phyloP scores from a whole-genome alignment of 2,797 vertebrate species.

The Thamnophis elegans region DNA sequence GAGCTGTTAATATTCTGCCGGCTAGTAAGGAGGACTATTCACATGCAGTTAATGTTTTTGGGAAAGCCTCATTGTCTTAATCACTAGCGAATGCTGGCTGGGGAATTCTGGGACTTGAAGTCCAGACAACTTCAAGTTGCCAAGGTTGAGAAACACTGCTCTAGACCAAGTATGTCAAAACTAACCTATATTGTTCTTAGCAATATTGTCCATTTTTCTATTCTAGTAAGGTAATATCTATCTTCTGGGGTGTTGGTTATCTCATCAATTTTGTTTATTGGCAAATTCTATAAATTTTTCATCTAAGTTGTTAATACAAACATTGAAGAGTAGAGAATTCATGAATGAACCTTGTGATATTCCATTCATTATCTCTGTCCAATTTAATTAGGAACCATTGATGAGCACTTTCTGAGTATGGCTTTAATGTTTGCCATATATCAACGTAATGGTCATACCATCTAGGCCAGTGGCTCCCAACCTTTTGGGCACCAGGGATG shows the following conservation, averaged over 20 bases:
- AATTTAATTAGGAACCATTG: background rate
- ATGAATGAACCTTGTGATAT: background rate
- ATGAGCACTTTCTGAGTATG: background rate
- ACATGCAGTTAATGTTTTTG: conserved; percentile 22
- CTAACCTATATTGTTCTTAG: background rate
- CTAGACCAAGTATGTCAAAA: background rate
- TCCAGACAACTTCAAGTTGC: no score
- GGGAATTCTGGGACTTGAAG: no score
- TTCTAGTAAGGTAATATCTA: background rate
- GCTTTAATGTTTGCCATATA: background rate
- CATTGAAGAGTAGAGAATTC: background rate
- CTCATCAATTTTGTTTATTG: background rate
- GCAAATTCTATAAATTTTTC: background rate
- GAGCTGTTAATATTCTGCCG: conserved; percentile 16
- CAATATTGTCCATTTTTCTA: background rate
- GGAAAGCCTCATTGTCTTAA: conserved; percentile 18
- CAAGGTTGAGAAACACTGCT: no score
- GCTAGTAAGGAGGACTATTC: background rate
- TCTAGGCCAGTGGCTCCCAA: background rate
- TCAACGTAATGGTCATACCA: background rate
- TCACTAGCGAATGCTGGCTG: no score
- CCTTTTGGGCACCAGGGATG: no score
- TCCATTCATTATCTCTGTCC: background rate
- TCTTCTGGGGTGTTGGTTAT: background rate
- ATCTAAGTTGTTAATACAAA: background rate